Conservation (phyloP, 2,113 vertebrate genomes). For the Anhinga rufa region DNA sequence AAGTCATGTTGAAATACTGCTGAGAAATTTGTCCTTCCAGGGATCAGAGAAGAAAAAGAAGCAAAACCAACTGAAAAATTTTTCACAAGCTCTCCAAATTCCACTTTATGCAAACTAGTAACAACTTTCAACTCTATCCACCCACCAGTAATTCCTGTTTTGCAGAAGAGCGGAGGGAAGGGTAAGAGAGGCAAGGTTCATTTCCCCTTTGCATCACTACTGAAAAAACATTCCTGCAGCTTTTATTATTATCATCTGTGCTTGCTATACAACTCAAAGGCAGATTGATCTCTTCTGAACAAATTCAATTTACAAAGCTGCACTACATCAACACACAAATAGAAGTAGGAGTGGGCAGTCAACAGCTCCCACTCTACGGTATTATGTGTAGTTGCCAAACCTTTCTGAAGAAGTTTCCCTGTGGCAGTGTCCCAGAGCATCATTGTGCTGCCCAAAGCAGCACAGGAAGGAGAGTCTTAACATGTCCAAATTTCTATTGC, state of each 20-base stretch:
- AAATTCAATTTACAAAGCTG: neutral
- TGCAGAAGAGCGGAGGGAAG: neutral
- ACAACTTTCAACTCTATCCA: neutral
- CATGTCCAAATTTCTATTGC: neutral
- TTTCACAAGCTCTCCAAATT: neutral
- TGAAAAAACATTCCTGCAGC: neutral
- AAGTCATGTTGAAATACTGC: neutral
- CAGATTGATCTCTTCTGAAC: neutral
- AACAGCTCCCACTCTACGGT: neutral
- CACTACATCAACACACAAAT: neutral
- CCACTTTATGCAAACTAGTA: neutral
- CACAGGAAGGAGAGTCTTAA: neutral
- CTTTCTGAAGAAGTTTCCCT: neutral
- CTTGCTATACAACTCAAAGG: neutral
- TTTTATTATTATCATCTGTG: neutral
- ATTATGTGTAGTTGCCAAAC: neutral
- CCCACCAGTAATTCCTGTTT: neutral
- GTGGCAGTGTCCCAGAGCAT: neutral
- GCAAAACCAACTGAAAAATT: neutral
- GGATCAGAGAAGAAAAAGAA: neutral
- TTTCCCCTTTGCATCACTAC: neutral
- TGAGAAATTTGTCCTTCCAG: neutral
- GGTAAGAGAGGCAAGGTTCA: neutral
- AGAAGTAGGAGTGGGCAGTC: neutral
- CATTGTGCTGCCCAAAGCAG: neutral